A percentile compares a stretch with the other conserved stretches of the same genome.
Conservation (phyloP, 2,888 invertebrate species). For the Amphipoea lucens region DNA sequence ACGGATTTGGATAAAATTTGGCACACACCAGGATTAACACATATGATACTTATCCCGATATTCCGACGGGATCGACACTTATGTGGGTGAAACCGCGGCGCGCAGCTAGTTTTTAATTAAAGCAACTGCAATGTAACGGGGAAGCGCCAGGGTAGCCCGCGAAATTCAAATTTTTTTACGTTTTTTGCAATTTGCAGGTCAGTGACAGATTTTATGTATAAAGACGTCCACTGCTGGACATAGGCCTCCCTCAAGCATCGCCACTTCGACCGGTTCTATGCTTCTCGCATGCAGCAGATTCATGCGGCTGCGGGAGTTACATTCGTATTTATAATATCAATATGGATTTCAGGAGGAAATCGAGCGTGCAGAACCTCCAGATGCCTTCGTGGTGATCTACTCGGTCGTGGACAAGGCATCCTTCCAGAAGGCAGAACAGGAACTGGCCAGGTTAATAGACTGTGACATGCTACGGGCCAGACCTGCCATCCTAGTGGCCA, state of each 20-base stretch:
- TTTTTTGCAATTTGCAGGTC: too few species aligned
- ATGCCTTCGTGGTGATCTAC: conserved; percentile 97
- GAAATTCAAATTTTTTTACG: too few species aligned
- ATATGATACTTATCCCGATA: too few species aligned
- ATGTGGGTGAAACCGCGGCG: too few species aligned
- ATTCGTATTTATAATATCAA: not conserved
- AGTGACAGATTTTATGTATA: too few species aligned
- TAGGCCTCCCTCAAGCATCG: not conserved
- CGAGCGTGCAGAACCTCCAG: conserved; percentile 93
- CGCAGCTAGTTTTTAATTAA: too few species aligned
- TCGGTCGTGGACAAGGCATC: conserved; percentile 97
- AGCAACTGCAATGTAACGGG: too few species aligned
- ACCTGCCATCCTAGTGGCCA: conserved; percentile 96
- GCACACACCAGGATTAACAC: too few species aligned
- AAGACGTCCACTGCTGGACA: not conserved
- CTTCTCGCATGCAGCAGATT: not conserved
- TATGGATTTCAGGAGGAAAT: conserved; percentile 91
- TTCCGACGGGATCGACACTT: too few species aligned
- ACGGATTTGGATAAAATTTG: too few species aligned
- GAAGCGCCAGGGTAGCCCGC: too few species aligned
- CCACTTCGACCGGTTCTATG: not conserved
- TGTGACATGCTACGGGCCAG: conserved; percentile 93
- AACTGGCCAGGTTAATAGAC: conserved; percentile 94
- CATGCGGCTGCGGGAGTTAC: not conserved
- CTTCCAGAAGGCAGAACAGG: conserved; percentile 95